Conservation (phyloP, 2,888 invertebrate species). For the Drosophila rubida region DNA sequence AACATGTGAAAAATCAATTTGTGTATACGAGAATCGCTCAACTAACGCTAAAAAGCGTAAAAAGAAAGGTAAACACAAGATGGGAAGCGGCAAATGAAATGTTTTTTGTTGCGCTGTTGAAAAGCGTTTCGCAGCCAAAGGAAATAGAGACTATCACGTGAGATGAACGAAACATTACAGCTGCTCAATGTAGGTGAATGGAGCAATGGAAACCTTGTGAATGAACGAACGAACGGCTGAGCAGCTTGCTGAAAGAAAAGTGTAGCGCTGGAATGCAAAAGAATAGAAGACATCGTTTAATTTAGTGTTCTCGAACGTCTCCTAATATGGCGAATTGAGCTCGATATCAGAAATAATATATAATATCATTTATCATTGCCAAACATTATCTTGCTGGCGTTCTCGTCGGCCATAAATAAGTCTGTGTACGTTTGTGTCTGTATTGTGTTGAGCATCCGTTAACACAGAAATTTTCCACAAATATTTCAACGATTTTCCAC, state of each 20-base stretch:
- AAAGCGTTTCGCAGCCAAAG: conserved; percentile 45
- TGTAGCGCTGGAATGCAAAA: no score
- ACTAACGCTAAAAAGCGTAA: conserved; percentile 33
- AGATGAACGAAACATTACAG: conserved; percentile 22
- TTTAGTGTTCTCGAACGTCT: not conserved
- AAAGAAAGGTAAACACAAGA: conserved; percentile 37
- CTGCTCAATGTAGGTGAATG: conserved; percentile 28
- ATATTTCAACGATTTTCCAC: conserved; percentile 40
- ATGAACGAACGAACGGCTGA: conserved; percentile 32
- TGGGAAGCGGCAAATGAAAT: conserved; percentile 23
- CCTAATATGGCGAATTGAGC: not conserved
- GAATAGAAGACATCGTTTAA: no score
- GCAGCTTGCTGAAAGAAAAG: not conserved
- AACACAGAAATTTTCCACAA: conserved; percentile 37
- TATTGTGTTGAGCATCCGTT: conserved; percentile 2
- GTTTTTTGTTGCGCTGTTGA: conserved; percentile 22
- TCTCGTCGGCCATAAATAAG: conserved; percentile 8
- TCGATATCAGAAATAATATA: not conserved
- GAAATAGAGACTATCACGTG: conserved; percentile 54
- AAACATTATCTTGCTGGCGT: not conserved
- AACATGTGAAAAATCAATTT: conserved; percentile 70
- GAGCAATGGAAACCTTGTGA: conserved; percentile 12
- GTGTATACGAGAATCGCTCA: conserved; percentile 43
- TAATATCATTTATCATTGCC: conserved; percentile 4
- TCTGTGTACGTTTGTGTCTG: not conserved